Evolutionary conservation across 2,113 vertebrate genomes (phyloP), one percentile per base, ranked within the genome.

Genomic region (Tragulus kanchil): DNA sequence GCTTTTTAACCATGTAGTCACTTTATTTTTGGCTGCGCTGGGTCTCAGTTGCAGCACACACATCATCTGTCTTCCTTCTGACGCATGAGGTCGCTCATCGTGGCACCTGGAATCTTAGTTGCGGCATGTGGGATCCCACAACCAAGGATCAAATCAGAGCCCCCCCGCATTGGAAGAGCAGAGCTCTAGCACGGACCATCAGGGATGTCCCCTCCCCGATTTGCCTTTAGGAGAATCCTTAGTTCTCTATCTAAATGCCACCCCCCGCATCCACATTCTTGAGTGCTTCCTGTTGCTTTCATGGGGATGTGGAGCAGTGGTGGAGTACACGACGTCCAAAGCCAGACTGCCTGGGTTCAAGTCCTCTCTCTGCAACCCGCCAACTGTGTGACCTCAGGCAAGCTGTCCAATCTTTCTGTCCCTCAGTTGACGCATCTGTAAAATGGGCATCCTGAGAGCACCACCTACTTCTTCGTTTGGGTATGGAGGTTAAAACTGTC

Each of bases 261-360:
- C 31, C 45, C 54, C 14, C 42, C 19, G 12, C 14, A 1, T 14
- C 36, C 21, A 19, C 1, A 0, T 56, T n/a, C 78, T 58, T 14
- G 16, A 50, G 36, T 78, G 12, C 25, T 31, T 16, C 19, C 50
- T 64, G 25, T 31, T 59, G 50, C 19, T 42, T 50, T 28, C 3
- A 8, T 1, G 0, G 3, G 10, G 3, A 5, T 4, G 13, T 1
- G 17, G 52, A 48, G 19, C 2, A 6, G 26, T 8, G 14, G 65
- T 19, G 8, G 28, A 15, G 19, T 23, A 48, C 15, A 2, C 13
- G 26, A 50, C 8, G 28, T 48, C 79, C 17, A 50, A 69, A 45
- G 3, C 15, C 26, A 13, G 5, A 17, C 48, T 5, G 15, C 58
- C 31, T 14, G 16, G 7, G 50, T 67, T 79, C 45, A 50, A 28